A percentile compares a stretch with the other conserved stretches of the same genome.
Evolutionary conservation across 2,888 invertebrate genomes (phyloP).

Genomic region (Xylota sylvarum): DNA sequence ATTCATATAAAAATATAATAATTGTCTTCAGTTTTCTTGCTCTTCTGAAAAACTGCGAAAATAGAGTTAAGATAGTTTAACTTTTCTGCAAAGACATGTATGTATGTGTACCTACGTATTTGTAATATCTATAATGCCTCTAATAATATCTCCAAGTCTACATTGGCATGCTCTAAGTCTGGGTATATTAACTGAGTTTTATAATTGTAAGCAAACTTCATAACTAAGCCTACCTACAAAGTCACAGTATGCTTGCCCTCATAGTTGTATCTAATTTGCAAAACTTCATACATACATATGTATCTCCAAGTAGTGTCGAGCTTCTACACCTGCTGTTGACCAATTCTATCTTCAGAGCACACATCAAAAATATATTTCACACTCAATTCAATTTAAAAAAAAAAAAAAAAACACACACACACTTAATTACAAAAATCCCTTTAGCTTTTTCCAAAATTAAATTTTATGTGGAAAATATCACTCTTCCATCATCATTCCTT

Average conservation of each 20-base stretch:
- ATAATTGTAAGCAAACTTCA: no score
- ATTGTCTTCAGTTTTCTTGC: no score
- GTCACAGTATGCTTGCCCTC: neutral
- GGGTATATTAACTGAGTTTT: no score
- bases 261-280: neutral
- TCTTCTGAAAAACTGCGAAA: no score
- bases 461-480: conserved; percentile 44
- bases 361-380: conserved; percentile 6
- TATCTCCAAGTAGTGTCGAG: neutral
- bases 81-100: no score
- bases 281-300: neutral
- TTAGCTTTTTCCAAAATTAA: conserved; percentile 49
- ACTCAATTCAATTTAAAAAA: conserved; percentile 16
- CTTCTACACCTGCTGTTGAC: conserved; percentile 7
- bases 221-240: neutral
- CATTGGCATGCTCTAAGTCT: no score
- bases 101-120: no score
- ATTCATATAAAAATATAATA: no score
- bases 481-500: conserved; percentile 22
- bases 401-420: no score
- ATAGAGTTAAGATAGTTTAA: no score
- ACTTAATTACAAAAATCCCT: conserved; percentile 42
- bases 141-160: no score
- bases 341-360: neutral
- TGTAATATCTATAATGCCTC: no score